Base-by-base conservation (phyloP, 1,140 invertebrate genomes). In the Dufourea novaeangliae region DNA sequence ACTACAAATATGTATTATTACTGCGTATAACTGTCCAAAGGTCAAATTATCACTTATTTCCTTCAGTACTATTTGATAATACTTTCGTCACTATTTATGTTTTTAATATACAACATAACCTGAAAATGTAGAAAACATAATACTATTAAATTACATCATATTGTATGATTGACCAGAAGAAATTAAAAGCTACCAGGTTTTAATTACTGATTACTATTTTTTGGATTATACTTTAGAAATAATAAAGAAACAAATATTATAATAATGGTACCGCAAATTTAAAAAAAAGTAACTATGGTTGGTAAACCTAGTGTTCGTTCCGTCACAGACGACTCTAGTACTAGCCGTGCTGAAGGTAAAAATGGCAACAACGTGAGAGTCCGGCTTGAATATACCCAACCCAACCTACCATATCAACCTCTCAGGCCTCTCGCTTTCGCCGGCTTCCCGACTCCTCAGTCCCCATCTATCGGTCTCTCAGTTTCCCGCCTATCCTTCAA, bases 61-160 rank as follows among this genome's bases (percentile, higher is more conserved):
- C 11, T 59, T 37, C n/a, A 52, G n/a, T 34, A 59, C 29, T 22
- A 37, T 59, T 22, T 20, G 20, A 52, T 46, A 8, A 22, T 59
- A 59, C 22, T 25, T n/a, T 59, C 56, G 8, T 3, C 32, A 34
- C 32, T n/a, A 59, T n/a, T n/a, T n/a, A n/a, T n/a, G n/a, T n/a
- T n/a, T n/a, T n/a, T n/a, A n/a, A n/a, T n/a, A 14, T 32, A 32
- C 10, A 59, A 59, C 57, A n/a, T 59, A 59, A 59, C 57, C 57
- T 59, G 20, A 37, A 34, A 7, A 59, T n/a, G 11, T 59, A 8
- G 8, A 57, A 57, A 27, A 25, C 50, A 54, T 3, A 54, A 54
- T 12, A 27, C 22, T 7, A n/a, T 50, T 57, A 57, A 20, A 32
- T 57, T 57, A 57, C 12, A 56, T 27, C 3, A 5, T 29, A 56